Conservation (phyloP, 2,888 invertebrate species). For the Clostera curtula region DNA sequence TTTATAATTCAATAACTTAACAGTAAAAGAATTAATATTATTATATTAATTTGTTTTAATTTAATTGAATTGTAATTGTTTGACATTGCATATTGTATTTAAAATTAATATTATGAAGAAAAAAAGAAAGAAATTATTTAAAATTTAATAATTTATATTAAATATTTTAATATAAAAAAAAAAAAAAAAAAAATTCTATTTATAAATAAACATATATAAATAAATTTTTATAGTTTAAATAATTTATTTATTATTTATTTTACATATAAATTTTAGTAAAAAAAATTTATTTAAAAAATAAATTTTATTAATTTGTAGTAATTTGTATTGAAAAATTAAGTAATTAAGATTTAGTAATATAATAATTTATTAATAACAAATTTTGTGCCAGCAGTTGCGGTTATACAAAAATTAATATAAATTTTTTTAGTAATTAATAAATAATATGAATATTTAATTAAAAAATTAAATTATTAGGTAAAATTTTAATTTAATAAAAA, state of each 20-base stretch:
- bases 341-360: slow-evolving; percentile 77
- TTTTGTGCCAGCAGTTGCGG: slow-evolving; percentile 83
- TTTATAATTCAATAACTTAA: slow-evolving; percentile 23
- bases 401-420: slow-evolving; percentile 77
- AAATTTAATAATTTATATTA: slow-evolving; percentile 25
- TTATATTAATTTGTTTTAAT: slow-evolving; percentile 21
- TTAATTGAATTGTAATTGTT: slow-evolving; percentile 22
- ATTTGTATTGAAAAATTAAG: slow-evolving; percentile 74
- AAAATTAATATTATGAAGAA: slow-evolving; percentile 27
- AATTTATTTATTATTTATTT: slow-evolving; percentile 69
- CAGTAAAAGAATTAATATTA: slow-evolving; percentile 21
- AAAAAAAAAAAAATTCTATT: slow-evolving; percentile 52
- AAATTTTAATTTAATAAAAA: slow-evolving; percentile 72
- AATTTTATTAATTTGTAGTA: slow-evolving; percentile 38
- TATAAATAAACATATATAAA: slow-evolving; percentile 28
- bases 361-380: slow-evolving; percentile 75
- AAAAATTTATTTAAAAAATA: slow-evolving; percentile 52
- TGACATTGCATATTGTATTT: slow-evolving; percentile 17
- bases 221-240: slow-evolving; percentile 65
- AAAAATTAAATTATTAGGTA: slow-evolving; percentile 69
- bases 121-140: slow-evolving; percentile 21
- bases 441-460: slow-evolving; percentile 37
- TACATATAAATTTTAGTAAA: slow-evolving; percentile 72
- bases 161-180: slow-evolving; percentile 29
- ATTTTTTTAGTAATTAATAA: slow-evolving; percentile 64